Percentiles rank a stretch among this genome's conserved stretches.
These are phyloP conservation scores for Meda fulgida DNA, from an alignment of 2,797 vertebrate species.

Conservation along the genomic window DNA sequence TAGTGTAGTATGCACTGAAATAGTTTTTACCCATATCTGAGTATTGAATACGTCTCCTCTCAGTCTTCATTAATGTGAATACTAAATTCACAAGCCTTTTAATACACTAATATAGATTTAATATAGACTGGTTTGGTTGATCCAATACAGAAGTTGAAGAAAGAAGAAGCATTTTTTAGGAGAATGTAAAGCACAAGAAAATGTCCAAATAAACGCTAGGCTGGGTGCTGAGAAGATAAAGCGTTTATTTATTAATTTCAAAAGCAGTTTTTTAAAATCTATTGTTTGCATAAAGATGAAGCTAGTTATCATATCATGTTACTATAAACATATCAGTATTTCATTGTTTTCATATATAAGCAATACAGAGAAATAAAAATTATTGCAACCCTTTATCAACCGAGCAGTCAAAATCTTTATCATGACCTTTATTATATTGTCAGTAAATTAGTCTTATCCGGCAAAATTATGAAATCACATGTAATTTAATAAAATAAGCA, in stretches of 20 bases:
- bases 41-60: no score
- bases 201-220: neutral
- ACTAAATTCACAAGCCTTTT: no score
- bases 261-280: neutral
- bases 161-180: neutral
- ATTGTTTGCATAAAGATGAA: neutral
- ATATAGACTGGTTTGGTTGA: neutral
- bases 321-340: neutral
- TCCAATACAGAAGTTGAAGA: neutral
- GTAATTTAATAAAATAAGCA: conserved; percentile 23
- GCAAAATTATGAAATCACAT: neutral
- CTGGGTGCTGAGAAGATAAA: conserved; percentile 7
- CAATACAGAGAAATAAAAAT: conserved; percentile 4
- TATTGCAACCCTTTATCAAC: neutral
- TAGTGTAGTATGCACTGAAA: no score
- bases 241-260: conserved; percentile 12
- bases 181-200: neutral
- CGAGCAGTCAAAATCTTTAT: neutral
- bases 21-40: no score
- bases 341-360: neutral
- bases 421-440: neutral
- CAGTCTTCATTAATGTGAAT: no score
- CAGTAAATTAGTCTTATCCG: neutral
- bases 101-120: neutral
- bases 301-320: neutral